Base-by-base conservation (phyloP, 2,113 vertebrate species). In the Crotalus horridus region DNA sequence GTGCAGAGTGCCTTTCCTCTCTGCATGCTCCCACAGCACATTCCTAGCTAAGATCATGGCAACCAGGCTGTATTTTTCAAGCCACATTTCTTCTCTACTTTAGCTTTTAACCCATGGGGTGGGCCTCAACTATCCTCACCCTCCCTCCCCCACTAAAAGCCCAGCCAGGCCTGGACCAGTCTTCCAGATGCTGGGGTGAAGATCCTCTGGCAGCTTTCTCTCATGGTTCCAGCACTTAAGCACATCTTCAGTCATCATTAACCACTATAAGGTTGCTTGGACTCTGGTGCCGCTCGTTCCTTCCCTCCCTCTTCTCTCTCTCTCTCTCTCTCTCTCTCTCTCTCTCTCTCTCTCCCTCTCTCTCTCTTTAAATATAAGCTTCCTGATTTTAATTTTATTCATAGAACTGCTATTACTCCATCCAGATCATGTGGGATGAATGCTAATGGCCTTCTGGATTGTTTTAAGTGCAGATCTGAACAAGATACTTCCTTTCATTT, bases 391-490 rank as follows among this genome's bases (percentile, higher is more conserved):
- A 97, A 97, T 97, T 97, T 96, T 97, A 96, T 97, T 97, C 97
- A 89, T 93, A 91, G 94, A 95, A 94, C 96, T n/a, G 17, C 94
- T 89, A 93, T 97, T 94, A 94, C 93, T 97, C 96, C 90, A 56
- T 88, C 92, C 92, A 93, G 95, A 95, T 93, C 91, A 85, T 26
- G 90, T 17, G 23, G 94, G 93, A 93, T 95, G 97, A 97, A 98
- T 98, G 92, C 97, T 98, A 97, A 98, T 97, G 95, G 96, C 93
- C 89, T 94, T 96, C 95, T 29, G 96, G 97, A 96, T 97, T 98
- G 97, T 97, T 98, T 97, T 96, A 97, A 97, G 97, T 96, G 97
- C 97, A 96, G 97, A 98, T 98, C 96, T 97, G 96, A 98, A 97
- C 93, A 95, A 96, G 96, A 96, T 95, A 95, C 94, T 95, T 93